A percentile compares a stretch with the other conserved stretches of the same genome.
Conservation (phyloP, 1,140 invertebrate genomes). For the honey bee (Apis mellifera) region Amel_HAv3.1 CM009931.2:25037001-25037500, state of each 20-base stretch:
- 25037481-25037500: conserved; percentile 67
- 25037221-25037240: conserved; percentile 49
- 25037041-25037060: conserved; percentile 69
- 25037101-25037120: neutral
- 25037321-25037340: conserved; percentile 73
- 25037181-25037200: no score
- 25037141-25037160: neutral
- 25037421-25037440: neutral
- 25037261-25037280: conserved; percentile 73
- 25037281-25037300: conserved; percentile 76
- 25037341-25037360: conserved; percentile 66
- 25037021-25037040: conserved; percentile 74
- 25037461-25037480: conserved; percentile 67
- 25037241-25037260: conserved; percentile 60
- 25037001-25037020: conserved; percentile 74
- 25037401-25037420: conserved; percentile 25
- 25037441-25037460: conserved; percentile 43
- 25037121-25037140: neutral
- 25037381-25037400: conserved; percentile 57
- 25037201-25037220: conserved; percentile 70
- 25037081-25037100: conserved; percentile 71
- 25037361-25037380: conserved; percentile 53
- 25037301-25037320: conserved; percentile 73
- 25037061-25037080: conserved; percentile 72
- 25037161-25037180: neutral